Conservation (phyloP, 2,797 vertebrate species). For the Limnodromus scolopaceus region DNA sequence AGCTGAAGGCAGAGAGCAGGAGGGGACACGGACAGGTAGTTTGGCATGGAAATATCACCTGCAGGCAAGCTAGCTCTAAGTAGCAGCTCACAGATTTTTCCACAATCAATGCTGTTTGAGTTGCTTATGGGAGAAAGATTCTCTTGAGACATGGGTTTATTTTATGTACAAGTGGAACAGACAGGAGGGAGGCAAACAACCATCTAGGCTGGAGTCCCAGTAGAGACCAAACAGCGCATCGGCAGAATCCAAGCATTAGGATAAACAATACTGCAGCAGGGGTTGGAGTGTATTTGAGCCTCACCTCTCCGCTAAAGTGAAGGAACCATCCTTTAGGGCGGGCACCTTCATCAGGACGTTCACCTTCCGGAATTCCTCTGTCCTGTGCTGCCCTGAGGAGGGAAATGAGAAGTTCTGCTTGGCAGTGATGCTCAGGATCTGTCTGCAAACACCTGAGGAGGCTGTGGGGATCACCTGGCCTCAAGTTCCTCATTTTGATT, state of each 20-base stretch:
- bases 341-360: conserved; percentile 82
- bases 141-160: not conserved
- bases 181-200: not conserved
- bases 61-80: not conserved
- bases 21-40: not conserved
- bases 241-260: not conserved
- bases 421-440: not conserved
- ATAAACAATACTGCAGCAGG: not conserved
- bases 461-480: not conserved
- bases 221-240: fast-evolving
- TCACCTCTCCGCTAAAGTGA: conserved; percentile 90
- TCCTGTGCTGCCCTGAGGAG: conserved; percentile 78
- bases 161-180: not conserved
- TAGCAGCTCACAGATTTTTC: not conserved
- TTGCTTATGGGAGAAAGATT: not conserved
- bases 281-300: not conserved
- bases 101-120: not conserved
- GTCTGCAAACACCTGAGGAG: not conserved
- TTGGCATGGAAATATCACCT: not conserved
- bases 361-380: conserved; percentile 79
- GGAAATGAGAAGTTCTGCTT: not conserved
- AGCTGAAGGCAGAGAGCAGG: not conserved
- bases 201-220: not conserved
- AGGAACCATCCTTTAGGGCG: conserved; percentile 86
- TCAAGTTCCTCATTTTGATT: not conserved